phyloP scores from a whole-genome alignment of 2,113 vertebrate genomes.

The Danionella cerebrum region DNA sequence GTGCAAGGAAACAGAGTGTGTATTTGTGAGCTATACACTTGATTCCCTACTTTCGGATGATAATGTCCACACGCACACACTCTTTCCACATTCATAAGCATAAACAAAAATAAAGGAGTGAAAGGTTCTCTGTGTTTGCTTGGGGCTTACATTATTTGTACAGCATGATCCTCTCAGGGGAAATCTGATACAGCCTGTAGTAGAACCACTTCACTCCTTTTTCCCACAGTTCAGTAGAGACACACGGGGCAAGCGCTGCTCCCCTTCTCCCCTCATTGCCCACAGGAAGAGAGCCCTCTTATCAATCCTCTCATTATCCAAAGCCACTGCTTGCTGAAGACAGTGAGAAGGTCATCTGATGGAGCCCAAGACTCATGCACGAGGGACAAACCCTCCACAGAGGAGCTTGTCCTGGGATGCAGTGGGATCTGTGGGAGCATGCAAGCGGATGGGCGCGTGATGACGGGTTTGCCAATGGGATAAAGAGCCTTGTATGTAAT shows the following conservation, averaged over 20 bases:
- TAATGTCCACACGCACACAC: background rate
- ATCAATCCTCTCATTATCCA: conserved; percentile 68
- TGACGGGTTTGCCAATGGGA: conserved; percentile 25
- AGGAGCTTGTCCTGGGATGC: background rate
- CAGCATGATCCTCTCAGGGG: conserved; percentile 44
- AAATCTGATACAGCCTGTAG: conserved; percentile 43
- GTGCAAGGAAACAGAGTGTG: background rate
- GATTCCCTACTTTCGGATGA: background rate
- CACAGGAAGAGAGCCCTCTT: conserved; percentile 42
- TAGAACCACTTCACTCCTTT: conserved; percentile 50
- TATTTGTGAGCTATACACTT: background rate
- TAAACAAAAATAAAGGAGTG: conserved; percentile 11
- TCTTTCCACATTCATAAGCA: background rate
- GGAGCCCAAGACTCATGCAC: conserved; percentile 36
- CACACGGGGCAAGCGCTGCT: conserved; percentile 16
- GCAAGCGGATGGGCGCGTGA: conserved; percentile 41
- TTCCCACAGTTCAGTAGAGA: conserved; percentile 56
- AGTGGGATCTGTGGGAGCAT: conserved; percentile 30
- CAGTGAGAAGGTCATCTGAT: conserved; percentile 66
- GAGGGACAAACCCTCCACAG: conserved; percentile 5
- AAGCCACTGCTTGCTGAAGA: conserved; percentile 45
- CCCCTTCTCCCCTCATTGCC: conserved; percentile 21
- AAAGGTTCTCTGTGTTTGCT: conserved; percentile 22
- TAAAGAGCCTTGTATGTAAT: conserved; percentile 3
- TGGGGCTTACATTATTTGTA: conserved; percentile 22